These are phyloP conservation scores for Copidosoma floridanum DNA, from an alignment of 1,140 invertebrate species.

Conservation along the genomic window DNA sequence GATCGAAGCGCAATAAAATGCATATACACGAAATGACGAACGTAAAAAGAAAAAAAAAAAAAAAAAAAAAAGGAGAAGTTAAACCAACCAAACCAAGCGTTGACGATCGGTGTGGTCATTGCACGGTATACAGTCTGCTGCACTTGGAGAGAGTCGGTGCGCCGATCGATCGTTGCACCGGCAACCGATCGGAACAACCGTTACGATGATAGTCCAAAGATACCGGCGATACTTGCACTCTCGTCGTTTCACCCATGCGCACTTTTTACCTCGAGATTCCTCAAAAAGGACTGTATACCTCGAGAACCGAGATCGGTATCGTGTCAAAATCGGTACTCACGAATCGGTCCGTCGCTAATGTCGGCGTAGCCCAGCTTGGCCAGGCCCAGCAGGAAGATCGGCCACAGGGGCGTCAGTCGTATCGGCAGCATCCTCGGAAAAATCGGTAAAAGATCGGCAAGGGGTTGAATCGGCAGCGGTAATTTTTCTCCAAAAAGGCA, in stretches of 20 bases:
- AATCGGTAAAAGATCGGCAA: background rate
- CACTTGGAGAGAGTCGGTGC: too few relatives aligned
- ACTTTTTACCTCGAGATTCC: too few relatives aligned
- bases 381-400: background rate
- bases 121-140: too few relatives aligned
- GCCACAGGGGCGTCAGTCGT: constrained; percentile 23
- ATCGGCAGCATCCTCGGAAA: constrained; percentile 14
- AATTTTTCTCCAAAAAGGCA: background rate
- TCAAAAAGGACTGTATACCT: background rate
- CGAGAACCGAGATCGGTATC: background rate
- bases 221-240: background rate
- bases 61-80: too few relatives aligned
- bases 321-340: too few relatives aligned
- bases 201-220: background rate
- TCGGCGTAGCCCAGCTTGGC: background rate
- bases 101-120: too few relatives aligned
- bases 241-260: background rate
- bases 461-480: background rate
- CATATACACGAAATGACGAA: too few relatives aligned
- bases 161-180: too few relatives aligned
- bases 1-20: too few relatives aligned
- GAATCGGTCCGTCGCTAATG: constrained; percentile 20
- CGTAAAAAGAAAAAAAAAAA: too few relatives aligned
- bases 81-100: too few relatives aligned
- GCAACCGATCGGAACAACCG: background rate